Conservation (phyloP, 2,797 vertebrate species). For the Tokudaia tokunoshimensis region DNA sequence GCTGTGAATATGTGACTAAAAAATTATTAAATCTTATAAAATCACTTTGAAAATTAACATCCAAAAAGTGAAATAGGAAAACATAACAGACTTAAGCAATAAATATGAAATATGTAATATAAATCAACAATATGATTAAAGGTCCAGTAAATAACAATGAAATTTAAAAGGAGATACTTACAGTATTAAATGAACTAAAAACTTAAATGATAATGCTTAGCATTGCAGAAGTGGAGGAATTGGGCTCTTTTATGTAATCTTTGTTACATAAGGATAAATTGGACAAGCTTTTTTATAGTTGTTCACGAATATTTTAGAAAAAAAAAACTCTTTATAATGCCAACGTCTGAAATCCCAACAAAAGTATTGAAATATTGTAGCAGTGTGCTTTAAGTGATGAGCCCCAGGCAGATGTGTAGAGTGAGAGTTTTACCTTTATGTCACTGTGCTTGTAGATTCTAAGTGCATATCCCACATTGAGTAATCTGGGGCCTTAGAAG, state of each 20-base stretch:
- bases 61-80: not conserved
- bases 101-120: not conserved
- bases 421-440: not conserved
- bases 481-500: not conserved
- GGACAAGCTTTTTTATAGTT: not conserved
- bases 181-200: not conserved
- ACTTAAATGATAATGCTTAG: not conserved
- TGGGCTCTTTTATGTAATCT: not conserved
- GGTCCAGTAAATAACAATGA: not conserved
- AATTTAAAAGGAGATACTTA: not conserved
- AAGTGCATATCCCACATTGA: not conserved
- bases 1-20: not conserved
- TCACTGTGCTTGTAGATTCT: too few species aligned
- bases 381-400: not conserved
- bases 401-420: not conserved
- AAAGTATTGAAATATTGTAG: not conserved
- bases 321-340: slow-evolving; percentile 28
- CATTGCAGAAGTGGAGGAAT: not conserved
- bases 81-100: not conserved
- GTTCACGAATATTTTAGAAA: not conserved
- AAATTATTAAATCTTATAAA: slow-evolving; percentile 36
- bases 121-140: not conserved
- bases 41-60: not conserved
- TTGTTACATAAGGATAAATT: not conserved
- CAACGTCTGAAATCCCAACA: not conserved